Percentiles rank a stretch among this genome's conserved stretches.
phyloP scores from a whole-genome alignment of 2,888 invertebrate genomes.

The Rhabditophanes sp. region DNA sequence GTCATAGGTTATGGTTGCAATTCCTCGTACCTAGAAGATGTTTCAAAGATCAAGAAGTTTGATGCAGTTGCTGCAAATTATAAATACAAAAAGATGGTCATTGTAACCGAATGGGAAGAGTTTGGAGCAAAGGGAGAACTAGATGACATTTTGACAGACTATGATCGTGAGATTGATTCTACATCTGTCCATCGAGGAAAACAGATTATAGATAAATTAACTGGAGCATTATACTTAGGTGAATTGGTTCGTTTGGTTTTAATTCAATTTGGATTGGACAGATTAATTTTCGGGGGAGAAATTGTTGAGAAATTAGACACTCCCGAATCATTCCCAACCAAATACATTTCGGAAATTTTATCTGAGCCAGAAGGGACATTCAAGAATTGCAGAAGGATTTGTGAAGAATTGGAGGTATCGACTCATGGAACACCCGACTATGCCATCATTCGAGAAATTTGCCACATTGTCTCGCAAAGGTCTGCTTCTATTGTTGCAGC shows the following conservation, averaged over 20 bases:
- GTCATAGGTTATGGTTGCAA: conserved; percentile 45
- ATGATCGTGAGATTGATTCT: conserved; percentile 39
- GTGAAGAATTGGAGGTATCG: conserved; percentile 43
- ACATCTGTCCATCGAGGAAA: conserved; percentile 42
- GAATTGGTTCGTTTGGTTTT: conserved; percentile 40
- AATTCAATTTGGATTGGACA: conserved; percentile 36
- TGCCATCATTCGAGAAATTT: conserved; percentile 37
- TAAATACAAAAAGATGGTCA: conserved; percentile 38
- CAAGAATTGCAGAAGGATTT: conserved; percentile 37
- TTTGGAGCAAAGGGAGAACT: conserved; percentile 43
- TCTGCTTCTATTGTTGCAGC: conserved; percentile 42
- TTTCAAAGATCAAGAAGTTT: conserved; percentile 38
- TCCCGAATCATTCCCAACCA: conserved; percentile 42
- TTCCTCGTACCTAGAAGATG: conserved; percentile 42
- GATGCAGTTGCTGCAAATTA: conserved; percentile 29
- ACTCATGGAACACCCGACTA: conserved; percentile 40
- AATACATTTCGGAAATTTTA: conserved; percentile 43
- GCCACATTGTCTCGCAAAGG: conserved; percentile 34
- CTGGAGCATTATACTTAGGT: conserved; percentile 44
- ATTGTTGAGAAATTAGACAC: conserved; percentile 32
- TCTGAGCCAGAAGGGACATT: conserved; percentile 36
- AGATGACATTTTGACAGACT: conserved; percentile 35
- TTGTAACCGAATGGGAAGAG: conserved; percentile 45
- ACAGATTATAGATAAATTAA: conserved; percentile 43
- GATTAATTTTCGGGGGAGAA: conserved; percentile 34